A percentile compares a stretch with the other conserved stretches of the same genome.
These are phyloP conservation scores for Nezara viridula DNA, from an alignment of 2,888 invertebrate species.

Conservation along the genomic window DNA sequence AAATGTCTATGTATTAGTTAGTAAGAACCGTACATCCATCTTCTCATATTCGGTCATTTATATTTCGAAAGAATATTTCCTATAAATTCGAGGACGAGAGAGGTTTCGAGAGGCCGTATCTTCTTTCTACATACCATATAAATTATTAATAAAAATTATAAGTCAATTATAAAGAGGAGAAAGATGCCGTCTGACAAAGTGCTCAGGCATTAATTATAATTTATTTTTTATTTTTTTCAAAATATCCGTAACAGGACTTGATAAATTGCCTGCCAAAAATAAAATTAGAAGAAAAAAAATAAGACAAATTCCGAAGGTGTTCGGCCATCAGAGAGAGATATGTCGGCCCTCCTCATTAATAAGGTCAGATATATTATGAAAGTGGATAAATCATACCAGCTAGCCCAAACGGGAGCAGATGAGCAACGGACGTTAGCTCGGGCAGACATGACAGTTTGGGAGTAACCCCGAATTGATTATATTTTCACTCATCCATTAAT, in stretches of 20 bases:
- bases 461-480: constrained; percentile 3
- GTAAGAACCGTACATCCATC: background rate
- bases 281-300: constrained; percentile 11
- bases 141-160: constrained; percentile 10
- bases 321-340: background rate
- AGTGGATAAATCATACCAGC: background rate
- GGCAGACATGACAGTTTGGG: background rate
- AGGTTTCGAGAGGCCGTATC: background rate
- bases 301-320: background rate
- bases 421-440: background rate
- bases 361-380: constrained; percentile 39
- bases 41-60: background rate
- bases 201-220: constrained; percentile 18
- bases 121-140: constrained; percentile 25
- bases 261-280: constrained; percentile 13
- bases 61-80: background rate
- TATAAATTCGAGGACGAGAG: background rate
- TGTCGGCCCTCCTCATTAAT: background rate
- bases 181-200: background rate
- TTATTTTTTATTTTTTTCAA: background rate
- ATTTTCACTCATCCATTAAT: background rate
- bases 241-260: constrained; percentile 21
- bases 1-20: background rate
- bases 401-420: background rate
- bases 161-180: constrained; percentile 19